These are phyloP conservation scores for Sprattus sprattus DNA, from an alignment of 2,113 vertebrate species.

Conservation along the genomic window DNA sequence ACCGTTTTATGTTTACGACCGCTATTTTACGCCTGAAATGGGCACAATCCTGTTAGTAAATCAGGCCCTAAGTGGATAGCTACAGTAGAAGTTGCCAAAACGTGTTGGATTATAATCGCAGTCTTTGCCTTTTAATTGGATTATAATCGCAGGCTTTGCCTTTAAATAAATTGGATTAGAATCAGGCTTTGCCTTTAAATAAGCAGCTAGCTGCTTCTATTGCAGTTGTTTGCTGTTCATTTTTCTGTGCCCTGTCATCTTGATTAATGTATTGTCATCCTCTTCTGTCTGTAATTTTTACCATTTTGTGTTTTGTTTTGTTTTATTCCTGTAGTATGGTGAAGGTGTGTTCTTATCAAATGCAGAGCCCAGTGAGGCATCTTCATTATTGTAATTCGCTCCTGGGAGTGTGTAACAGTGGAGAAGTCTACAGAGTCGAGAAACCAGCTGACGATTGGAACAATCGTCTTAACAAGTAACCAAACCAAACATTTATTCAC, in stretches of 20 bases:
- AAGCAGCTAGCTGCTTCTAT: too few relatives aligned
- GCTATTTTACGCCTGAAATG: too few relatives aligned
- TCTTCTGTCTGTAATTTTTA: neutral
- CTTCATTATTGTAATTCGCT: constrained; percentile 56
- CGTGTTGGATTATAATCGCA: too few relatives aligned
- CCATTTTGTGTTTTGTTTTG: neutral
- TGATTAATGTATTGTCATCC: neutral
- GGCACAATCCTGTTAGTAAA: too few relatives aligned
- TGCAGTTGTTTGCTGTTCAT: neutral
- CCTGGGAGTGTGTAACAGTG: constrained; percentile 20
- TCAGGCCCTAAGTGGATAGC: too few relatives aligned
- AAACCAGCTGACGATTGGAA: fast-evolving
- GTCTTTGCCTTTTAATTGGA: too few relatives aligned
- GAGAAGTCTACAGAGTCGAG: neutral
- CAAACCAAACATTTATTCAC: neutral
- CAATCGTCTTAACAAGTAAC: fast-evolving
- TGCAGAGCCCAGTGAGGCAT: fast-evolving
- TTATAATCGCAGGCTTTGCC: too few relatives aligned
- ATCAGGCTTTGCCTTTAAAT: too few relatives aligned
- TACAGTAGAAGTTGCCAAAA: too few relatives aligned
- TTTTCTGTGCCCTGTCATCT: neutral
- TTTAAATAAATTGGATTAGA: too few relatives aligned
- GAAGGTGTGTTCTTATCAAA: constrained; percentile 46
- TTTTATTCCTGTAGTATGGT: constrained; percentile 48
- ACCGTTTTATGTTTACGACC: too few relatives aligned